Evolutionary conservation across 2,888 invertebrate genomes (phyloP), one percentile per base, ranked within the genome.

Genomic region (Danaus chrysippus): DNA sequence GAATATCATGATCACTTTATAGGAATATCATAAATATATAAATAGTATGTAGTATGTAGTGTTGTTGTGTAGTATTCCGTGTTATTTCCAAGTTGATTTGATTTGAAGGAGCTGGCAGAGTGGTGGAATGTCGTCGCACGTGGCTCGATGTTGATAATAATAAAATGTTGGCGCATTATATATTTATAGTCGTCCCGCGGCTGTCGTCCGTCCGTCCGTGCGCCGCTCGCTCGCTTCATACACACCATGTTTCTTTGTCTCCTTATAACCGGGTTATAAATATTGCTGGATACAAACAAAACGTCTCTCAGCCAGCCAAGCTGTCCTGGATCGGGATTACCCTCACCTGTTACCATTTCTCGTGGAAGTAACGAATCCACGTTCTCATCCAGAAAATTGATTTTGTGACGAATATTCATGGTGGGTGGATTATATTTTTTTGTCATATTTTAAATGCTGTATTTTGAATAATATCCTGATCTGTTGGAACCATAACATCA

Each of bases 101-200:
- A 63, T 66, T 65, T 62, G 23, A 34, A 59, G 66, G 71, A 72
- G 83, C 79, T 79, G 83, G 79, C 84, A 83, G 83, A 79, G 79
- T 80, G 74, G 77, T 69, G 86, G 89, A 87, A 88, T 89, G 88
- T 85, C 82, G 74, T 78, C 84, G 84, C 90, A 89, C 89, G 89
- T 88, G 90, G 87, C 82, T 83, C 76, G 78, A 78, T 87, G 69
- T 76, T 77, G 87, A 91, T 89, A 88, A 91, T 89, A 90, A 90
- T 89, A 89, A 89, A 87, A 90, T 89, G 87, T 87, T 89, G 86
- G 87, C 88, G 89, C 88, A 89, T 90, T 88, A 89, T 87, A 89
- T 90, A 90, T 91, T 90, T 90, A 91, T 91, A 90, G 89, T 81
- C 79, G 84, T 84, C 85, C 86, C 83, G 87, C 89, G 88, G 88